Percentiles rank a stretch among this genome's conserved stretches.
Evolutionary conservation across 92 coral and sea anemone species (phyloP).

Genomic region (Desmophyllum pertusum): DNA sequence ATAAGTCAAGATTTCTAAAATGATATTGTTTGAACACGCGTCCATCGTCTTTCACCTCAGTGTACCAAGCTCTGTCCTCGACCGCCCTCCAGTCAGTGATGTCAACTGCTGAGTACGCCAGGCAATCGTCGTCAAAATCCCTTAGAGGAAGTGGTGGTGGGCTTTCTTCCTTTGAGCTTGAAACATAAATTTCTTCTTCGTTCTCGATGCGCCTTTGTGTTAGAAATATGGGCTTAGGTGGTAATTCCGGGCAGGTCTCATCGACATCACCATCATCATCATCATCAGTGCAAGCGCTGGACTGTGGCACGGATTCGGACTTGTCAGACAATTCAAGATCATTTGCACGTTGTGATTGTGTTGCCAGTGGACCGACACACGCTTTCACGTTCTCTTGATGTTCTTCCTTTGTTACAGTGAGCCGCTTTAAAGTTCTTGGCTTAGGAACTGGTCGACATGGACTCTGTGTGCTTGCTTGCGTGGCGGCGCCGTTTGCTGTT

Average conservation of each 20-base stretch:
- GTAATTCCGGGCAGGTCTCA: background rate
- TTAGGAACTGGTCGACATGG: slow-evolving; percentile 10
- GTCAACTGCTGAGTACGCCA: slow-evolving; percentile 19
- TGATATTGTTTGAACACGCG: background rate
- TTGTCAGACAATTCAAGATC: background rate
- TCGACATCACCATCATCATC: background rate
- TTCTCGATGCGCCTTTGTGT: background rate
- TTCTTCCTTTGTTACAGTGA: background rate
- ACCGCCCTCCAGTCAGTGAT: slow-evolving; percentile 18
- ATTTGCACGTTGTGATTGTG: background rate
- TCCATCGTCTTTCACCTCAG: slow-evolving; percentile 24
- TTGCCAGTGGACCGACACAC: background rate
- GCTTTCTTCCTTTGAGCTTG: background rate
- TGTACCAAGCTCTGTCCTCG: background rate
- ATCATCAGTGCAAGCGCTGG: background rate
- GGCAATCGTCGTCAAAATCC: background rate
- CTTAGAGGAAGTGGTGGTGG: slow-evolving; percentile 26
- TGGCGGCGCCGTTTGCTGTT: background rate
- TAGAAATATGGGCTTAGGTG: background rate
- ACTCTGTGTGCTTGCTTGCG: background rate
- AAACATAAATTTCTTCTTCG: background rate
- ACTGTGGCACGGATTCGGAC: background rate
- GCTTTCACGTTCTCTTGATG: background rate
- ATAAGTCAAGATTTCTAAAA: background rate
- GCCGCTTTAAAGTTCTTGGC: slow-evolving; percentile 6